Conservation (phyloP, 2,113 vertebrate species). For the Phylloscopus whistleri region DNA sequence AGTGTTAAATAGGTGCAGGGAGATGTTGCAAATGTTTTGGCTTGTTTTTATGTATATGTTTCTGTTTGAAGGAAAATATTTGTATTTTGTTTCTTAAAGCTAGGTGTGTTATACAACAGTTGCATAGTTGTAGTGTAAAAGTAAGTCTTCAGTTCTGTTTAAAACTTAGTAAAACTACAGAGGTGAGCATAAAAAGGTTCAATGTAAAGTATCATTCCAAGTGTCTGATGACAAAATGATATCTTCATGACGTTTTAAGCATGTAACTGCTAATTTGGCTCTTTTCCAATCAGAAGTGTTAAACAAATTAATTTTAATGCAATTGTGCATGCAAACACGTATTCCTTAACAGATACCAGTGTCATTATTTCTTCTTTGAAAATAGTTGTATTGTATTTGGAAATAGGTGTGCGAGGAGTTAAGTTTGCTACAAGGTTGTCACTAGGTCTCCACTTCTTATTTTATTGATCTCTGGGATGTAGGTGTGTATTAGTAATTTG, state of each 20-base stretch:
- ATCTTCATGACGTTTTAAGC: background rate
- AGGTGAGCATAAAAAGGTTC: background rate
- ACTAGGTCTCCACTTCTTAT: background rate
- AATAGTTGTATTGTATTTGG: background rate
- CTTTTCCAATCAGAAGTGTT: background rate
- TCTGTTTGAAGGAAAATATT: background rate
- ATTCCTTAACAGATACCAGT: background rate
- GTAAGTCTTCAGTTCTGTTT: background rate
- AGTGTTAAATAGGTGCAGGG: background rate
- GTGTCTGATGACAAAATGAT: background rate
- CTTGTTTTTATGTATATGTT: background rate
- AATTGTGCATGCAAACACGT: background rate
- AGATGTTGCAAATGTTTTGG: background rate
- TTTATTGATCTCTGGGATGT: background rate
- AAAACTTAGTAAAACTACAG: background rate
- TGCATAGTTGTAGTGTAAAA: background rate
- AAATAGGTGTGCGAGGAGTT: background rate
- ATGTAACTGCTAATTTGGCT: background rate
- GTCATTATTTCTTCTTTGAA: background rate
- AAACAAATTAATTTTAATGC: background rate
- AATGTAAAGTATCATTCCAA: background rate
- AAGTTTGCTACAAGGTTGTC: background rate
- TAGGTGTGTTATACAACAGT: background rate
- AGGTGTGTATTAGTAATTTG: background rate
- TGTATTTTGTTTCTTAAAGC: background rate